phyloP scores from a whole-genome alignment of 2,113 vertebrate genomes.

The Gavia stellata region DNA sequence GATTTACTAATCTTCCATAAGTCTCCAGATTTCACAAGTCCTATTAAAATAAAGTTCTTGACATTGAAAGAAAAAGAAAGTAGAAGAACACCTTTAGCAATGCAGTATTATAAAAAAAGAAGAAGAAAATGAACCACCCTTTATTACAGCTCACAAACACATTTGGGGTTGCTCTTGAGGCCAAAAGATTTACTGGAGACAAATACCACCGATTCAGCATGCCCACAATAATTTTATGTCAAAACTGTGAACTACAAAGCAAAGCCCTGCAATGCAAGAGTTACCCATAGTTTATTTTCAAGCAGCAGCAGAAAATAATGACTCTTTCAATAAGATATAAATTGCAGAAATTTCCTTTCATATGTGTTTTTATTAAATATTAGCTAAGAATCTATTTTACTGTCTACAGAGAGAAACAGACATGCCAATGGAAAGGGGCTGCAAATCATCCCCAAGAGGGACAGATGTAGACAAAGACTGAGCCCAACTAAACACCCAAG shows the following conservation, averaged over 20 bases:
- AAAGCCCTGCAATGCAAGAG: not conserved
- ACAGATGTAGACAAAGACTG: not conserved
- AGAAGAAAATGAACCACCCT: not conserved
- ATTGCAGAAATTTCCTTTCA: not conserved
- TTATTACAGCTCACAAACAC: not conserved
- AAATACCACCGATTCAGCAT: not conserved
- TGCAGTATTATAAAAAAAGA: not conserved
- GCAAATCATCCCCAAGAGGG: not conserved
- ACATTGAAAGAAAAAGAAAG: not conserved
- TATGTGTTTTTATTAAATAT: not conserved
- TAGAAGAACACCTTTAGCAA: not conserved
- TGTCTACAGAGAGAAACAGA: not conserved
- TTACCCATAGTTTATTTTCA: not conserved
- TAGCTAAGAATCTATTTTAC: not conserved
- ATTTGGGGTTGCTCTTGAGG: not conserved
- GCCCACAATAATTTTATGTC: not conserved
- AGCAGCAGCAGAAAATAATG: not conserved
- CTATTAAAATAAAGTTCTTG: constrained; percentile 15
- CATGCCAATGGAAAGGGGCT: not conserved
- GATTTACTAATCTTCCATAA: not conserved
- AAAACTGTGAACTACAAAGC: not conserved
- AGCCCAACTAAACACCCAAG: not conserved
- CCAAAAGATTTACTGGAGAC: not conserved
- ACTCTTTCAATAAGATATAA: not conserved
- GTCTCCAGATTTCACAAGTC: not conserved